Base-by-base conservation (phyloP, 2,113 vertebrate species). In the Alaudala cheleensis region DNA sequence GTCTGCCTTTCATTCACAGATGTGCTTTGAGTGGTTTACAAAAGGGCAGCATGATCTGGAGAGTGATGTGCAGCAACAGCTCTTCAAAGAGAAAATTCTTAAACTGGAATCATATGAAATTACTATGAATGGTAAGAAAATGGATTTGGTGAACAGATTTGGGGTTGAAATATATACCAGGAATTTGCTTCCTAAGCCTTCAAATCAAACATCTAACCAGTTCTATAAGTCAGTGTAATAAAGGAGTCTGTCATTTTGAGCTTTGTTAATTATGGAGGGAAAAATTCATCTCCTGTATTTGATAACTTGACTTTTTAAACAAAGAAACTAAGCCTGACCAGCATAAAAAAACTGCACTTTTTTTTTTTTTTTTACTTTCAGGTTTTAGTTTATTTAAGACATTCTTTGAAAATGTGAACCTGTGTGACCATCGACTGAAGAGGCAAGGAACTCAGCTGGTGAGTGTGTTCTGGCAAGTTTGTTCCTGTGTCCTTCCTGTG, bases 11-110 rank as follows among this genome's bases (percentile, higher is more conserved):
- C 21, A 37, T 93, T 91, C 92, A 69, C 96, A 99, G 99, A 98
- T 99, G 99, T 99, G 99, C 97, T 99, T 99, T 95, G 99, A 99
- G 96, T 99, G 99, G 99, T 99, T 99, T 97, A 99, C 99, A 60
- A 99, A 99, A 98, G 99, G 99, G 57, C 99, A 99, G 26, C 99
- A 99, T 57, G 99, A 99, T 95, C 98, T 99, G 4, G 99, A 99
- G 97, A 99, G 99, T 84, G 99, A 99, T 39, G 98, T 99, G 51
- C 99, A 99, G 95, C 99, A 99, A 83, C 99, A 99, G 87, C 99
- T 99, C 51, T 99, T 99, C 97, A 99, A 99, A 97, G 99, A 99
- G 97, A 99, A 99, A 95, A 99, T 99, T 92, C 98, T 99, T 58
- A 99, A 99, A 94, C 97, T 99, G 97, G 99, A 99, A 90, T 99